A percentile compares a stretch with the other conserved stretches of the same genome.
Evolutionary conservation across 2,113 vertebrate genomes (phyloP).

Genomic region (Noturus placidus): DNA sequence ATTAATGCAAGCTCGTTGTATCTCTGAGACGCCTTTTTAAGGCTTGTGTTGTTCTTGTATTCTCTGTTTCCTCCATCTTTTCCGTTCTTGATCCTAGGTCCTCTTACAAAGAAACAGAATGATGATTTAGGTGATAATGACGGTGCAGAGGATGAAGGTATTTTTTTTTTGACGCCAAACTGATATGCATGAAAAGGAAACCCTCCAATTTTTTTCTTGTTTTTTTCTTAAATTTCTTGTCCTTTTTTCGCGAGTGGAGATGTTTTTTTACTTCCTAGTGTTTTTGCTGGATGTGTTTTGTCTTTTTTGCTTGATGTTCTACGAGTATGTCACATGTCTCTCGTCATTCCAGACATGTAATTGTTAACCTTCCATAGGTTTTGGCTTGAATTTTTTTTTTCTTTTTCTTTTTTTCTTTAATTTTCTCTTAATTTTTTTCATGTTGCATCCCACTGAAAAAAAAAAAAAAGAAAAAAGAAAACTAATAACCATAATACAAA

Average conservation of each 20-base stretch:
- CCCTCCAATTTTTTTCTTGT: slow-evolving; percentile 86
- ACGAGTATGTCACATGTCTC: slow-evolving; percentile 74
- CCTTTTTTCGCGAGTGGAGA: slow-evolving; percentile 89
- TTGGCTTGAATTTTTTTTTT: slow-evolving; percentile 85
- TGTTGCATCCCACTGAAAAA: slow-evolving; percentile 91
- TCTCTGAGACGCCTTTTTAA: slow-evolving; percentile 81
- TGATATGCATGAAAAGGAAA: slow-evolving; percentile 97
- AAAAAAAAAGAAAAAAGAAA: slow-evolving; percentile 60
- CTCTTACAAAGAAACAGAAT: slow-evolving; percentile 99
- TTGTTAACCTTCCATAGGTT: slow-evolving; percentile 70
- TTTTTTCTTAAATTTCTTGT: slow-evolving; percentile 97
- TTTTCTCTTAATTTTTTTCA: slow-evolving; percentile 79
- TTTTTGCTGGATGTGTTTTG: slow-evolving; percentile 97
- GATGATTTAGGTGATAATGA: slow-evolving; percentile 99
- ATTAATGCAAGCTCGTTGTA: slow-evolving; percentile 73
- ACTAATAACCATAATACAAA: slow-evolving; percentile 80
- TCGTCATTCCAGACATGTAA: slow-evolving; percentile 67
- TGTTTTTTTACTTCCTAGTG: slow-evolving; percentile 82
- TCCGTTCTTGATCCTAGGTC: slow-evolving; percentile 99
- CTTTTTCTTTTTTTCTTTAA: slow-evolving; percentile 78
- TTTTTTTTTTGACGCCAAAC: slow-evolving; percentile 88
- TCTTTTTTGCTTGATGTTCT: slow-evolving; percentile 96
- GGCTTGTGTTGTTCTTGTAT: slow-evolving; percentile 97
- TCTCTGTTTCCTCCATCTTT: slow-evolving; percentile 97
- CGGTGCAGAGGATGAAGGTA: slow-evolving; percentile 99